Evolutionary conservation across 2,888 invertebrate species (phyloP), one percentile per base, ranked within the genome.

Genomic region (Xestobium rufovillosum): DNA sequence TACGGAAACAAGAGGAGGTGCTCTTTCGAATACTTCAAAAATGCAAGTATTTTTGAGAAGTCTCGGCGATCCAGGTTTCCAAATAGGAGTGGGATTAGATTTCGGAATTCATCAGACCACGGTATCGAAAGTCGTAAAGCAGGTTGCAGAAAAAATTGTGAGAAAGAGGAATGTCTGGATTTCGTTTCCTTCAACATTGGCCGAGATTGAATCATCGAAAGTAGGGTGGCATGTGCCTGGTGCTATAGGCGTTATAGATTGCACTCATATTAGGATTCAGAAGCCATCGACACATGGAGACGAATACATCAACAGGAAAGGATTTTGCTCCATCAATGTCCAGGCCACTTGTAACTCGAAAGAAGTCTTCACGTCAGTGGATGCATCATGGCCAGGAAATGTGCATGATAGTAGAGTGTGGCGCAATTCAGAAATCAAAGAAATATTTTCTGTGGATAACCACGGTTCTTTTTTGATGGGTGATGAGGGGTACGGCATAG

Each of bases 401-500:
- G 46, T 47, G n/a, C 38, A 44, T 32, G 45, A 48, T 34, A 25
- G 25, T 16, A 17, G 43, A 14, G 43, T 48, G 16, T 45, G 38
- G 43, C 37, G 34, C 25, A 43, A 43, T 16, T 42, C 38, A 15
- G 15, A 35, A 31, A 35, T 47, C 6, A 32, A 19, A 15, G 30
- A 38, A 10, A 35, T 42, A n/a, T n/a, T n/a, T n/a, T n/a, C n/a
- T n/a, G n/a, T n/a, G n/a, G n/a, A n/a, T n/a, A n/a, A n/a, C n/a
- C n/a, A n/a, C n/a, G n/a, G n/a, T n/a, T n/a, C n/a, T n/a, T n/a
- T n/a, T n/a, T 32, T 47, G 23, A 32, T 47, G 31, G 45, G 44
- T 15, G 43, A 48, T 43, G 42, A 40, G 23, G 42, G 45, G 11
- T 48, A 43, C 37, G 48, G 48, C 23, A 41, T 47, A 6, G 42